These are phyloP conservation scores for Andrena camellia DNA, from an alignment of 2,888 invertebrate species.

Conservation along the genomic window DNA sequence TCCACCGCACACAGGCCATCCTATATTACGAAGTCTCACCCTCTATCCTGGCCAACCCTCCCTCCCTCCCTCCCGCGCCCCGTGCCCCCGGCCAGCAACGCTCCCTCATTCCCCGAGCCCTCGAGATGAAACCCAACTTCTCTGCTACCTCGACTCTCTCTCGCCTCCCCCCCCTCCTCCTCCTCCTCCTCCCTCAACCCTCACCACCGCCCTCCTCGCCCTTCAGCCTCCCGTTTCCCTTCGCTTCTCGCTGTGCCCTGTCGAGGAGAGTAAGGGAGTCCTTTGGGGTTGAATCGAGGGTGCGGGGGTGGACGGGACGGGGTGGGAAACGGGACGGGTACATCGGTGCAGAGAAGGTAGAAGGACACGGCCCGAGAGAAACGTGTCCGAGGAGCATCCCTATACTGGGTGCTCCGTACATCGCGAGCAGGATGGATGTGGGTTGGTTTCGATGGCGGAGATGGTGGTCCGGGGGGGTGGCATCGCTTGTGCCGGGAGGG, in stretches of 20 bases:
- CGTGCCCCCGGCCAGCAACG: slow-evolving; percentile 49
- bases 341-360: slow-evolving; percentile 76
- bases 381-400: slow-evolving; percentile 78
- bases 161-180: slow-evolving; percentile 43
- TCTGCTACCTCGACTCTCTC: slow-evolving; percentile 72
- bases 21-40: slow-evolving; percentile 82
- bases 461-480: background rate
- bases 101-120: slow-evolving; percentile 75
- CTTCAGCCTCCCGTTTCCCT: slow-evolving; percentile 68
- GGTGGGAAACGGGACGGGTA: slow-evolving; percentile 60
- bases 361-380: slow-evolving; percentile 81
- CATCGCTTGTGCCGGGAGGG: background rate
- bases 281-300: slow-evolving; percentile 79
- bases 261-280: slow-evolving; percentile 76
- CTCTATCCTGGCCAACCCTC: slow-evolving; percentile 72
- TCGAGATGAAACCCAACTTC: slow-evolving; percentile 85
- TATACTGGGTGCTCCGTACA: slow-evolving; percentile 61
- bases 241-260: slow-evolving; percentile 68
- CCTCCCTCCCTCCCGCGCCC: slow-evolving; percentile 39
- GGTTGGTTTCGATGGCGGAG: slow-evolving; percentile 23
- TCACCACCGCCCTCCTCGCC: slow-evolving; percentile 49
- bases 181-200: slow-evolving; percentile 37
- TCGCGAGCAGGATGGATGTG: slow-evolving; percentile 27
- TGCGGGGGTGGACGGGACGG: slow-evolving; percentile 52
- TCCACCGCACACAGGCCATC: slow-evolving; percentile 82